phyloP scores from a whole-genome alignment of 1,140 invertebrate genomes.

The Ptiloglossa arizonensis region DNA sequence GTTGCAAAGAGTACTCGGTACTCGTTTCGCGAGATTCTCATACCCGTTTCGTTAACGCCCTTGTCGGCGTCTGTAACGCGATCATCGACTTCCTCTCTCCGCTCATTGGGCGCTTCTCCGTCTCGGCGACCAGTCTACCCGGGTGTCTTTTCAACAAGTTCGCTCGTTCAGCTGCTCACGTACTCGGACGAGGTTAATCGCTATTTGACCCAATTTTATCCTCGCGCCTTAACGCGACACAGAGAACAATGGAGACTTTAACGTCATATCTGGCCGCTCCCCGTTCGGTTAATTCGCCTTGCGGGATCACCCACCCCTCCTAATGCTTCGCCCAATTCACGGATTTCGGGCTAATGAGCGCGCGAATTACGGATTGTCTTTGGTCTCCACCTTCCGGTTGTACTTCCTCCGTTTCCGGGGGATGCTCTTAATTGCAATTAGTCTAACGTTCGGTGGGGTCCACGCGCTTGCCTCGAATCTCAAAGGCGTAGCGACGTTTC shows the following conservation, averaged over 20 bases:
- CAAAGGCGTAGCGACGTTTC: conserved; percentile 1
- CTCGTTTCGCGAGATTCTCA: neutral
- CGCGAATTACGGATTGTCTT: conserved; percentile 60
- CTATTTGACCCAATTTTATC: conserved; percentile 81
- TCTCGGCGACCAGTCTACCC: conserved; percentile 15
- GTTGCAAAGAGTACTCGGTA: neutral
- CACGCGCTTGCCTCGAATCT: neutral
- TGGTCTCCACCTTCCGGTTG: conserved; percentile 59
- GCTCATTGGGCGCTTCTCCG: conserved; percentile 35
- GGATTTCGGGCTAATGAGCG: conserved; percentile 55
- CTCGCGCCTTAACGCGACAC: conserved; percentile 67
- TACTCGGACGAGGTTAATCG: conserved; percentile 76
- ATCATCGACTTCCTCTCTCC: neutral
- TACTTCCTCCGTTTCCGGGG: conserved; percentile 19
- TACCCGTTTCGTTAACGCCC: neutral
- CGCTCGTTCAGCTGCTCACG: conserved; percentile 44
- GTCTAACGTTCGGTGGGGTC: conserved; percentile 9
- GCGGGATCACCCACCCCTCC: conserved; percentile 4
- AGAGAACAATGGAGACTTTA: conserved; percentile 70
- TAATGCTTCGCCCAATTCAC: conserved; percentile 44
- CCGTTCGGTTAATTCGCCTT: conserved; percentile 42
- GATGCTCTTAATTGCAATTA: conserved; percentile 59
- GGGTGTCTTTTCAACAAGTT: conserved; percentile 45
- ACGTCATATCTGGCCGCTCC: conserved; percentile 55
- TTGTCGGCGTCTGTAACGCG: neutral